Conservation (phyloP, 2,888 invertebrate species). For the Miltochrista miniata region DNA sequence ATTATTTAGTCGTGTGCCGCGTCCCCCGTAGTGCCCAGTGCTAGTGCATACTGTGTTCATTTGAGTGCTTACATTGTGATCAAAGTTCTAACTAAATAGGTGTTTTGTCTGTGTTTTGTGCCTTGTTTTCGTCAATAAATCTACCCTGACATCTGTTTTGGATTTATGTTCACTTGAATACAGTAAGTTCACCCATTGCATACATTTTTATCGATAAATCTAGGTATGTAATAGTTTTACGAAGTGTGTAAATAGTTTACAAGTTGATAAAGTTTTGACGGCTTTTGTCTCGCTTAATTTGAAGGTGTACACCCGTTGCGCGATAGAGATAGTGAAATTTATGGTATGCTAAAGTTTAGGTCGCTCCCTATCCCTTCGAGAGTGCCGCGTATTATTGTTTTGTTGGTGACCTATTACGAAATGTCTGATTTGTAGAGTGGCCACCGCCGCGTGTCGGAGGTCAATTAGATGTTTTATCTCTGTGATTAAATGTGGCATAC, state of each 20-base stretch:
- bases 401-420: conserved; percentile 73
- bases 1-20: conserved; percentile 54
- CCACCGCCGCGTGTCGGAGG: conserved; percentile 41
- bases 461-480: conserved; percentile 47
- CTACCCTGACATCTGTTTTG: conserved; percentile 67
- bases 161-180: conserved; percentile 78
- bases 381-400: conserved; percentile 74
- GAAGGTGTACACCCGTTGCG: conserved; percentile 41
- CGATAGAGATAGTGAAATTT: conserved; percentile 55
- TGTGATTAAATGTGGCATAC: conserved; percentile 50
- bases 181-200: conserved; percentile 58
- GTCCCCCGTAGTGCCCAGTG: conserved; percentile 54
- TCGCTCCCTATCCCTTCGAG: conserved; percentile 65
- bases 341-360: conserved; percentile 50
- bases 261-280: conserved; percentile 68
- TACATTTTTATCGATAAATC: conserved; percentile 22
- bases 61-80: conserved; percentile 57
- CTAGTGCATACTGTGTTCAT: conserved; percentile 61
- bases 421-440: conserved; percentile 51
- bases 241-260: conserved; percentile 62
- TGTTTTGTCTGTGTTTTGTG: conserved; percentile 74
- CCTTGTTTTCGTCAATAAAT: conserved; percentile 72
- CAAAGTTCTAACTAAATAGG: conserved; percentile 51
- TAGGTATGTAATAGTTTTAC: conserved; percentile 44
- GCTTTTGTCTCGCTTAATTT: conserved; percentile 54